A percentile compares a stretch with the other conserved stretches of the same genome.
These are phyloP conservation scores for Diuraphis noxia DNA, from an alignment of 1,140 invertebrate genomes.

Conservation along the genomic window DNA sequence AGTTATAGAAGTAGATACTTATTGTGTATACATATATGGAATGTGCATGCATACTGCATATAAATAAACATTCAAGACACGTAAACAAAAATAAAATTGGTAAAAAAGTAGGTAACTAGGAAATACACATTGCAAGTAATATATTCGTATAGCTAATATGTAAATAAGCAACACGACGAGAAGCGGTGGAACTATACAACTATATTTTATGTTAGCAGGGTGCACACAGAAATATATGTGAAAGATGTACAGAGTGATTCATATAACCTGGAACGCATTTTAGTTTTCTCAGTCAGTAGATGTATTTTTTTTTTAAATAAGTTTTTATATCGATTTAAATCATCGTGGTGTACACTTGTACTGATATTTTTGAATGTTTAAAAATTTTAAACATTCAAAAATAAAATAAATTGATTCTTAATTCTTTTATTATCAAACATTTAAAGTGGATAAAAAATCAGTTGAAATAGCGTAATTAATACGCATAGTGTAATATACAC, in stretches of 20 bases:
- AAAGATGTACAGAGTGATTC: not conserved
- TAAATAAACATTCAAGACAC: not conserved
- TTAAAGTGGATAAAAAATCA: not conserved
- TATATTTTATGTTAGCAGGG: not conserved
- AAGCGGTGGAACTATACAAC: not conserved
- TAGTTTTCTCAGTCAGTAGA: not conserved
- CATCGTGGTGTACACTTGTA: too few relatives aligned
- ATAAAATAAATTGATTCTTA: too few relatives aligned
- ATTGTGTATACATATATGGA: too few relatives aligned
- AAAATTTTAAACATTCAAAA: too few relatives aligned
- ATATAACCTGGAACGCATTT: not conserved
- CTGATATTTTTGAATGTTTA: too few relatives aligned
- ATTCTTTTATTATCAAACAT: too few relatives aligned
- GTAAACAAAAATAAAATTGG: too few relatives aligned
- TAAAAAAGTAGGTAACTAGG: not conserved
- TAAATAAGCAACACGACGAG: not conserved
- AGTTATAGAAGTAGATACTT: not conserved
- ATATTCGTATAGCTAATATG: not conserved
- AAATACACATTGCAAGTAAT: not conserved
- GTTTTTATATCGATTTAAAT: too few relatives aligned
- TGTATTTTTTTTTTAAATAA: too few relatives aligned
- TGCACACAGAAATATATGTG: too few relatives aligned
- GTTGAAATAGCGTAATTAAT: not conserved
- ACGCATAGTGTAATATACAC: not conserved
- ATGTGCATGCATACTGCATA: not conserved